phyloP scores from a whole-genome alignment of 2,113 vertebrate genomes.

The Scopus umbretta region DNA sequence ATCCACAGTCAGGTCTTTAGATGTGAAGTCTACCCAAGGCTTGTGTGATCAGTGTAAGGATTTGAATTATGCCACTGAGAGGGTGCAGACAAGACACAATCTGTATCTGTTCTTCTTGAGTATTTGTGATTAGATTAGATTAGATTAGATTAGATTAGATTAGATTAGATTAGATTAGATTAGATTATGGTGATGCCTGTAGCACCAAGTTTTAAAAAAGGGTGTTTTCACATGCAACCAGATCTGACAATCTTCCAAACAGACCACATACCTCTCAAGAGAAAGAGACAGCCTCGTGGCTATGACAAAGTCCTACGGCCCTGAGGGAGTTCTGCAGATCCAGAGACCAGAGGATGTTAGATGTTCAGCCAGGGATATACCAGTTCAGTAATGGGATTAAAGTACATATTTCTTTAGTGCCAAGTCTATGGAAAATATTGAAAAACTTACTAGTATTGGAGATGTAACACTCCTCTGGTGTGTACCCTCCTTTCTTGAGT shows the following conservation, averaged over 20 bases:
- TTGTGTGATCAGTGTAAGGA: not conserved
- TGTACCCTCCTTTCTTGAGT: not conserved
- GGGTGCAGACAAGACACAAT: not conserved
- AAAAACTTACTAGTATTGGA: not conserved
- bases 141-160: not conserved
- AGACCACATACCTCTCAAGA: not conserved
- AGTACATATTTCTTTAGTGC: not conserved
- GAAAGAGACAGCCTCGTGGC: not conserved
- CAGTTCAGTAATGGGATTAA: not conserved
- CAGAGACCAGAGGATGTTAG: not conserved
- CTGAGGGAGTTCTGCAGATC: not conserved
- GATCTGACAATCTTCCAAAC: not conserved
- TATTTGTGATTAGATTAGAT: not conserved
- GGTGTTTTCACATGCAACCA: not conserved
- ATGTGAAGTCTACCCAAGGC: not conserved
- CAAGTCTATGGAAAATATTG: not conserved
- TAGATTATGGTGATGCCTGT: not conserved
- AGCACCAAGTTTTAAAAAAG: not conserved
- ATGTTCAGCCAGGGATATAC: not conserved
- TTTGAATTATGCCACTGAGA: not conserved
- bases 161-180: not conserved
- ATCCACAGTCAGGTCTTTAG: not conserved
- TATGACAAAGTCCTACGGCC: not conserved
- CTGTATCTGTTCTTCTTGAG: not conserved
- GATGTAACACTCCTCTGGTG: not conserved